phyloP scores from a whole-genome alignment of 2,797 vertebrate genomes.

The Agapornis canus region DNA sequence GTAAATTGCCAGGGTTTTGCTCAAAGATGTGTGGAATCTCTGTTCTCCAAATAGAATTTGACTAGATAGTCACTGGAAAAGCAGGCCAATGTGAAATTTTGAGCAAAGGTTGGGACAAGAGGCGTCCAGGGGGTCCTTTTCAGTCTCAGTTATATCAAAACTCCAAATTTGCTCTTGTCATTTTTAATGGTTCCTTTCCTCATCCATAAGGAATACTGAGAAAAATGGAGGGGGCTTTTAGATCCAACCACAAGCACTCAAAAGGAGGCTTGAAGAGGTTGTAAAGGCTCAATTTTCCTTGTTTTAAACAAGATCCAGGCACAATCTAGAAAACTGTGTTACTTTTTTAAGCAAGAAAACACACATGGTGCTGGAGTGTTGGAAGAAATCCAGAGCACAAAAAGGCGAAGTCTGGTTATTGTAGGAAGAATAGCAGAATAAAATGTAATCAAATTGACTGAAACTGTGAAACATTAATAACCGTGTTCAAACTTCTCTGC shows the following conservation, averaged over 20 bases:
- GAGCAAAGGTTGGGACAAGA: rapidly evolving
- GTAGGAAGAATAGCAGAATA: neutral
- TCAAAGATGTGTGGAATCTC: neutral
- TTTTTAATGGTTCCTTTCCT: neutral
- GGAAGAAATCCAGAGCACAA: neutral
- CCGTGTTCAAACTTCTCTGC: neutral
- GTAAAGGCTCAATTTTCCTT: neutral
- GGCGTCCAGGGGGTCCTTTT: neutral
- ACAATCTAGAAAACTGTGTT: neutral
- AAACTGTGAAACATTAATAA: neutral
- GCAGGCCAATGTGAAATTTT: neutral
- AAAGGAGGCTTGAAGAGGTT: neutral
- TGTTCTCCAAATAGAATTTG: neutral
- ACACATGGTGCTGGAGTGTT: rapidly evolving
- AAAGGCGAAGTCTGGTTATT: neutral
- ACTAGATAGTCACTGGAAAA: neutral
- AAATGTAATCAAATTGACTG: neutral
- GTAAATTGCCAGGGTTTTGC: neutral
- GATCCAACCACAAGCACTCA: neutral
- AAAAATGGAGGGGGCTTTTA: neutral
- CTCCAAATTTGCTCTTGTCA: neutral
- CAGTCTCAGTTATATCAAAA: neutral
- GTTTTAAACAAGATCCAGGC: neutral
- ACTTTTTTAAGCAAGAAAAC: neutral
- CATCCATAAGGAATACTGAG: neutral